Evolutionary conservation across 2,888 invertebrate species (phyloP), one percentile per base, ranked within the genome.

Genomic region (Andricus curvator): DNA sequence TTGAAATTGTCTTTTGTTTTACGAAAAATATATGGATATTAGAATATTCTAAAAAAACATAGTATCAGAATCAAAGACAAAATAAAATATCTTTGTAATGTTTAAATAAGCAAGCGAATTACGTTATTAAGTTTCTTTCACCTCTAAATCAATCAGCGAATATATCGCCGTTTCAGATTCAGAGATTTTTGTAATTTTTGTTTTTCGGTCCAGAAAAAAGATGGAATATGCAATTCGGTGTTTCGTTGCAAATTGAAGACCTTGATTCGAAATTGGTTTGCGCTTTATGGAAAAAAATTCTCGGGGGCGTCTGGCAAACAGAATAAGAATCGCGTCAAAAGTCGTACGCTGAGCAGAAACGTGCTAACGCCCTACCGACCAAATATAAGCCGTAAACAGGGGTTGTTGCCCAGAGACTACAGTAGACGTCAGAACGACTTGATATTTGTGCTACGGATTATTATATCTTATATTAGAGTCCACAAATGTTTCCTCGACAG

Each of bases 331-430:
- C 22, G 29, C 20, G 20, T 70, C 56, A 74, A 56, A 51, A 74
- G 33, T 56, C 6, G 3, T 51, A 25, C 20, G 29, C 15, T n/a
- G 33, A 37, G 29, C 20, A 56, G 56, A 74, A 74, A 74, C 33
- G n/a, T 48, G 48, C 22, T 29, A 74, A 20, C 56, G 20, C 74
- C 33, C 68, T 68, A 22, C 41, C 68, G 44, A 68, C 48, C 44
- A 48, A 25, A 48, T 68, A 68, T 68, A 74, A 56, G n/a, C 4
- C 29, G 56, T 74, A 60, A 74, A 74, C 74, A n/a, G 37, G 74
- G 56, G 56, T 74, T 60, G 74, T 56, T 74, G 33, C 15, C 56
- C 74, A 51, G 13, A 74, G 33, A 56, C n/a, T 56, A 37, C 11
- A 56, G 2, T 6, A 51, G 13, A 56, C 74, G 5, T 56, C 56